Conservation (phyloP, 1,140 invertebrate genomes). For the Pomacea maculata region DNA sequence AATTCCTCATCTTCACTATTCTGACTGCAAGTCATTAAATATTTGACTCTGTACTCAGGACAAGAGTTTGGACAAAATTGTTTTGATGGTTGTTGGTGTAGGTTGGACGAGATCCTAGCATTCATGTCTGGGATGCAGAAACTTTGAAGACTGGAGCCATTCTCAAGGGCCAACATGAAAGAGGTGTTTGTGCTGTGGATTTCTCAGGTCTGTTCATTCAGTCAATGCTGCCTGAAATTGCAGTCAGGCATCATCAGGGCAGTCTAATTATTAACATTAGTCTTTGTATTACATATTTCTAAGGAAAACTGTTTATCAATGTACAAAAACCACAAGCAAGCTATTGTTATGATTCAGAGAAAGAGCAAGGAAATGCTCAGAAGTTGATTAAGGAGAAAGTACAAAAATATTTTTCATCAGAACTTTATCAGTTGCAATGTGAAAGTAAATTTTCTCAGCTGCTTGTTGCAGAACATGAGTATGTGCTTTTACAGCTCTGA, state of each 20-base stretch:
- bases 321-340: too few relatives aligned
- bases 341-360: too few relatives aligned
- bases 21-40: too few relatives aligned
- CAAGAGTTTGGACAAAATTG: neutral
- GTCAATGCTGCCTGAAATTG: too few relatives aligned
- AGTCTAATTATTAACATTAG: too few relatives aligned
- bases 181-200: slow-evolving; percentile 66
- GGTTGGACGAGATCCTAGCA: slow-evolving; percentile 64
- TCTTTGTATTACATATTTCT: too few relatives aligned
- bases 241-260: too few relatives aligned
- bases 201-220: slow-evolving; percentile 57
- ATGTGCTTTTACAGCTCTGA: neutral
- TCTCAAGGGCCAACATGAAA: slow-evolving; percentile 65
- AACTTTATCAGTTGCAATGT: neutral
- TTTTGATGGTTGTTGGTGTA: slow-evolving; percentile 25
- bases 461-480: too few relatives aligned
- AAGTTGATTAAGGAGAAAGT: neutral
- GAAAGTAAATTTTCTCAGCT: too few relatives aligned
- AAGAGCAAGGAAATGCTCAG: neutral
- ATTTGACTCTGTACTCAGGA: too few relatives aligned
- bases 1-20: too few relatives aligned
- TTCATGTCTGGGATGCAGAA: slow-evolving; percentile 65
- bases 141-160: slow-evolving; percentile 64
- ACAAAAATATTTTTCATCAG: neutral
- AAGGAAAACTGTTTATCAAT: too few relatives aligned